phyloP scores from a whole-genome alignment of 1,140 invertebrate species.

The Diorhabda elongata region DNA sequence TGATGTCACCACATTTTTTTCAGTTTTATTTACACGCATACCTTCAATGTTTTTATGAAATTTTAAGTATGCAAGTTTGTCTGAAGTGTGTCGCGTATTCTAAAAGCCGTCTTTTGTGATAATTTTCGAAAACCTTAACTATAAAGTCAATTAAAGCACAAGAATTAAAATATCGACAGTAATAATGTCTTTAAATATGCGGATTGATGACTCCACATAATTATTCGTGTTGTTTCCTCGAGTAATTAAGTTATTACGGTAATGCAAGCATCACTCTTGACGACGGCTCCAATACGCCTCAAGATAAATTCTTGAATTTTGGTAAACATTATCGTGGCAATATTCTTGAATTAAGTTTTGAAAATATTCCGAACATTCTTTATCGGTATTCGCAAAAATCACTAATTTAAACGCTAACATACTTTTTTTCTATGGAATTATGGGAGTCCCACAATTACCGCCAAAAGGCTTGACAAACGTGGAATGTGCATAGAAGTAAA shows the following conservation, averaged over 20 bases:
- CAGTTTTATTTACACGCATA: slow-evolving; percentile 12
- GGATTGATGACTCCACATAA: slow-evolving; percentile 15
- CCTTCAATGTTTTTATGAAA: not conserved
- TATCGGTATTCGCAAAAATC: no score
- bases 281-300: not conserved
- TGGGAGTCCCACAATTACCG: slow-evolving; percentile 11
- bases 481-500: slow-evolving; percentile 12
- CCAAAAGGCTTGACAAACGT: not conserved
- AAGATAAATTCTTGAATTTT: slow-evolving; percentile 12
- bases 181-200: slow-evolving; percentile 22
- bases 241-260: not conserved
- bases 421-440: no score
- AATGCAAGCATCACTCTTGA: slow-evolving; percentile 11
- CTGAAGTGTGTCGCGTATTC: slow-evolving; percentile 4
- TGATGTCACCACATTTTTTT: slow-evolving; percentile 14
- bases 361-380: slow-evolving; percentile 11
- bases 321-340: slow-evolving; percentile 9
- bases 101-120: slow-evolving; percentile 19
- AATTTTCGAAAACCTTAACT: slow-evolving; percentile 18
- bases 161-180: slow-evolving; percentile 22
- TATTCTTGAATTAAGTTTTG: slow-evolving; percentile 11
- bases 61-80: slow-evolving; percentile 12
- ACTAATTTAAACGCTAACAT: no score
- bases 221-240: slow-evolving; percentile 23
- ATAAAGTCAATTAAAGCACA: slow-evolving; percentile 15